Conservation (phyloP, 1,140 invertebrate species). For the Telenomus remus region DNA sequence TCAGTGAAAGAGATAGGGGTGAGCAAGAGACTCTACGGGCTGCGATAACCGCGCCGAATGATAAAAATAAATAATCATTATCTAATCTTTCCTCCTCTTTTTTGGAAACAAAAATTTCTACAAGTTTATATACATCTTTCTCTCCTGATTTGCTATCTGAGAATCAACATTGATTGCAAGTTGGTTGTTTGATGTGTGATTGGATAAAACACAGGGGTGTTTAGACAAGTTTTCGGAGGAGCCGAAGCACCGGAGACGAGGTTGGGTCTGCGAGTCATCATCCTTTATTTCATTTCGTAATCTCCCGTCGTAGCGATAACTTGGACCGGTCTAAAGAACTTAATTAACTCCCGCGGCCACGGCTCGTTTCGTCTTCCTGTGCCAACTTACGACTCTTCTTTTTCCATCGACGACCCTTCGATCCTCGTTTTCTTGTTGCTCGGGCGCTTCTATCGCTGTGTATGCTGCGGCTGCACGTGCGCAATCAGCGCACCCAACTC, state of each 20-base stretch:
- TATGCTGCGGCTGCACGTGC: conserved; percentile 19
- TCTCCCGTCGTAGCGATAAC: conserved; percentile 56
- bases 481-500: conserved; percentile 27
- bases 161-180: too few species aligned
- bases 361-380: conserved; percentile 50
- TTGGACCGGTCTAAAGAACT: conserved; percentile 55
- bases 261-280: conserved; percentile 43
- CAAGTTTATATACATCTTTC: too few species aligned
- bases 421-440: conserved; percentile 39
- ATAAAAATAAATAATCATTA: conserved; percentile 45
- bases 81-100: conserved; percentile 40
- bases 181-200: conserved; percentile 10
- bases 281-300: conserved; percentile 56
- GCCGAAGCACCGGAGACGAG: conserved; percentile 13
- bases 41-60: conserved; percentile 55
- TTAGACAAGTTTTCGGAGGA: conserved; percentile 37
- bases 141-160: too few species aligned
- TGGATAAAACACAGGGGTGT: conserved; percentile 34
- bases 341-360: conserved; percentile 57
- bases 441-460: neutral
- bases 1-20: conserved; percentile 51
- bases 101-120: neutral
- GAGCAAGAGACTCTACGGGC: conserved; percentile 41
- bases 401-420: conserved; percentile 45
- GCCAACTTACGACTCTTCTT: conserved; percentile 35